Base-by-base conservation (phyloP, 2,113 vertebrate species). In the Corynorhinus townsendii region DNA sequence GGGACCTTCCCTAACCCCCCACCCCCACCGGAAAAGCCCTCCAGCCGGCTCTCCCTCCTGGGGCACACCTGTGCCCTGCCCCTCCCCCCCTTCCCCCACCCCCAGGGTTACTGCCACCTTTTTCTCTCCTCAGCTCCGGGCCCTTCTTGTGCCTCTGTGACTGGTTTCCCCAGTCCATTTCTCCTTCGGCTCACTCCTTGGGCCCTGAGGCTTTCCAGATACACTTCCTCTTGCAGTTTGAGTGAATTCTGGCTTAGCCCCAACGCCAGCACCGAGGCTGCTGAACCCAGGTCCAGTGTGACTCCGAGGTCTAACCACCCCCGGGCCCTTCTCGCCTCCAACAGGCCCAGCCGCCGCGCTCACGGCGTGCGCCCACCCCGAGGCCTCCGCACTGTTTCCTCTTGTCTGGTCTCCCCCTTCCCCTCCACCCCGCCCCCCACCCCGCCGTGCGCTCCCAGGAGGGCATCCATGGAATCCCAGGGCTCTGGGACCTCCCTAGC, bases 301-400 rank as follows among this genome's bases (percentile, higher is more conserved):
- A 28, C 26, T 12, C 59, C 26, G 4, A 0, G 26, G 26, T 12
- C 59, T 28, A 28, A 62, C 59, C 26, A 54, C 7, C 17, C 10
- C 26, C 26, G 59, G 28, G 24, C 59, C 59, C 4, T 54, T 62
- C 59, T 62, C 24, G 11, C 59, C 59, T 62, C 59, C 59, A 62
- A 11, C 59, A 11, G 59, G 59, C 24, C 72, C 1, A 4, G 9
- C 38, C n/a, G 4, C 12, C 1, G 35, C 66, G n/a, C 11, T 28
- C 47, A 26, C 0, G 0, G 45, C 19, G 17, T 6, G 4, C 47
- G 10, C 40, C 40, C 24, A 7, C 33, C n/a, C 22, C 2, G 7
- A 11, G 20, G 20, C 59, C 35, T 28, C 71, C 17, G 3, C 5
- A 7, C 10, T 38, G 33, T 0, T 4, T 38, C 22, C 43, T 59